Conservation (phyloP, 2,113 vertebrate genomes). For the Collichthys lucidus region DNA sequence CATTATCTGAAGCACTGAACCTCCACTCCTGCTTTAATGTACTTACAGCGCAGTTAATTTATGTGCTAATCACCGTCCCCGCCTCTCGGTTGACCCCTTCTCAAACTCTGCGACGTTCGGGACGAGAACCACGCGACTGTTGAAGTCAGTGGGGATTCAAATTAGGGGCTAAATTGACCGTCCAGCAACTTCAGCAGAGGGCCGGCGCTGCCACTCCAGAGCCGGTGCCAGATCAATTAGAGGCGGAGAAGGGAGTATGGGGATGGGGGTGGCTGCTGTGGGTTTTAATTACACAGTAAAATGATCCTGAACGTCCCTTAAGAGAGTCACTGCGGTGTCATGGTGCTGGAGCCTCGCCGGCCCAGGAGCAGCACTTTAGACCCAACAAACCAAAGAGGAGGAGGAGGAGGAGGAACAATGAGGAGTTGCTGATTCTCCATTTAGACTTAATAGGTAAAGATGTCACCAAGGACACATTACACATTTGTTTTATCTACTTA, state of each 20-base stretch:
- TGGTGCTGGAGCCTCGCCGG: slow-evolving; percentile 20
- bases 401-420: slow-evolving; percentile 1
- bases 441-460: slow-evolving; percentile 69
- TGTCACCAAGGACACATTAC: slow-evolving; percentile 73
- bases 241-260: slow-evolving; percentile 14
- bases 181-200: slow-evolving; percentile 24
- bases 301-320: slow-evolving; percentile 52
- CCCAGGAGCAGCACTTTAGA: slow-evolving; percentile 21
- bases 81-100: background rate
- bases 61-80: background rate
- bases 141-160: slow-evolving; percentile 27
- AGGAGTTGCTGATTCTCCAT: slow-evolving; percentile 68
- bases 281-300: slow-evolving; percentile 68
- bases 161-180: slow-evolving; percentile 44
- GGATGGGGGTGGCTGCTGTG: background rate
- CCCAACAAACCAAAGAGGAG: background rate
- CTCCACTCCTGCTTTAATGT: background rate
- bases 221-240: slow-evolving; percentile 51
- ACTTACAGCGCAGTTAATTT: background rate
- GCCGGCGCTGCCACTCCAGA: slow-evolving; percentile 6
- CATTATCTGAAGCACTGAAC: too few relatives aligned
- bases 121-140: background rate
- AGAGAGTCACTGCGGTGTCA: slow-evolving; percentile 34
- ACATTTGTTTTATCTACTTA: slow-evolving; percentile 75
- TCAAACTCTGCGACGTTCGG: background rate